phyloP scores from a whole-genome alignment of 2,113 vertebrate species.

The Synodontis membranacea region DNA sequence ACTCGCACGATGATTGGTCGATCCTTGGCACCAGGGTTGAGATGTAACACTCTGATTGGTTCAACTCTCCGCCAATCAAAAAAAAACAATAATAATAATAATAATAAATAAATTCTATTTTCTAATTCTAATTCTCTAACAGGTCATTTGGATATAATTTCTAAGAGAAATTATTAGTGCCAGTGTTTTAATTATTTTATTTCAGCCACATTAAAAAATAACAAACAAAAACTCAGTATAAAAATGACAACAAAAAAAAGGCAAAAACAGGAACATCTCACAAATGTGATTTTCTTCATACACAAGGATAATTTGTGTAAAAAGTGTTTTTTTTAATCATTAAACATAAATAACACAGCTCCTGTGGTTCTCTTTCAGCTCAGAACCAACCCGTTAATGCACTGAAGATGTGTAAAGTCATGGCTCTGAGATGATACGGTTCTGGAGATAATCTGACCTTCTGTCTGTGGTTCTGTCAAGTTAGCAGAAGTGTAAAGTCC shows the following conservation, averaged over 20 bases:
- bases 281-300: not conserved
- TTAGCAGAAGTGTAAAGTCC: not conserved
- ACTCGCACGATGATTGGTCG: slow-evolving; percentile 56
- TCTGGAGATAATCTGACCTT: not conserved
- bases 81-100: no score
- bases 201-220: not conserved
- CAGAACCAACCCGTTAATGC: not conserved
- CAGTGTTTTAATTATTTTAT: not conserved
- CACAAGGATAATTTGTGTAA: not conserved
- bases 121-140: not conserved
- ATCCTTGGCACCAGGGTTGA: slow-evolving; percentile 10
- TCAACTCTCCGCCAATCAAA: slow-evolving; percentile 35
- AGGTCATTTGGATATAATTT: not conserved
- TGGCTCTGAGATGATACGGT: no score
- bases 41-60: slow-evolving; percentile 56
- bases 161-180: not conserved
- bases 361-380: not conserved
- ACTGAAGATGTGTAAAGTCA: not conserved
- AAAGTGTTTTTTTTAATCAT: not conserved
- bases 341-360: not conserved
- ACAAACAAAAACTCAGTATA: not conserved
- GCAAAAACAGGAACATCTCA: not conserved
- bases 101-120: no score
- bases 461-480: not conserved
- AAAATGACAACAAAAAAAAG: not conserved